Base-by-base conservation (phyloP, 2,888 invertebrate species). In the Chalcis sispes region DNA sequence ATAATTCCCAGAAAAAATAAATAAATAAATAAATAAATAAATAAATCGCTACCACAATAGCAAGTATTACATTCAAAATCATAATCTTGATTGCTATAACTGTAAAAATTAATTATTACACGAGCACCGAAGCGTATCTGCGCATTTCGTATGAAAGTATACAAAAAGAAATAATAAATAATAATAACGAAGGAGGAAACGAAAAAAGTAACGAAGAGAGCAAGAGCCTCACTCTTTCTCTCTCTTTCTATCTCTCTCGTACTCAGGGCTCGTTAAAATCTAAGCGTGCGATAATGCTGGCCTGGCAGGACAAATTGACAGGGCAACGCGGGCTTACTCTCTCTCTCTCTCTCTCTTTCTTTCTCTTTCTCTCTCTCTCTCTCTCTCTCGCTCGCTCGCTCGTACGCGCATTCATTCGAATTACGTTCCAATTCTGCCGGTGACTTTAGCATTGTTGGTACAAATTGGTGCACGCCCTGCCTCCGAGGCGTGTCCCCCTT, bases 381-480 rank as follows among this genome's bases (percentile, higher is more conserved):
- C 4, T 36, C 4, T 36, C 4, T 36, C 85, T 82, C 48, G 23
- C 32, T 32, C 5, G 2, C 25, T n/a, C 29, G 50, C 50, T 13
- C 32, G 7, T 40, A 23, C 70, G 65, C 61, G 75, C 77, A 88
- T 88, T 88, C 87, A 86, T 84, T 85, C 85, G 85, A 88, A 88
- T 88, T 88, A 88, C 87, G 85, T 83, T 84, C 83, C 87, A 84
- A 88, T 88, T 86, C 88, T 88, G 88, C 81, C 81, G 83, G 85
- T 88, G 88, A 88, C 88, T 88, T 86, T 84, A 83, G 87, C 85
- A 87, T 88, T 88, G 88, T 88, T 86, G 87, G 84, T 85, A 82
- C 86, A 88, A 88, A 88, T 88, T 88, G 88, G 88, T 88, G 84
- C 83, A 86, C 88, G 88, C 88, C 88, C 87, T 84, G 82, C 83